Conservation (phyloP, 2,113 vertebrate species). For the Eidolon helvum region DNA sequence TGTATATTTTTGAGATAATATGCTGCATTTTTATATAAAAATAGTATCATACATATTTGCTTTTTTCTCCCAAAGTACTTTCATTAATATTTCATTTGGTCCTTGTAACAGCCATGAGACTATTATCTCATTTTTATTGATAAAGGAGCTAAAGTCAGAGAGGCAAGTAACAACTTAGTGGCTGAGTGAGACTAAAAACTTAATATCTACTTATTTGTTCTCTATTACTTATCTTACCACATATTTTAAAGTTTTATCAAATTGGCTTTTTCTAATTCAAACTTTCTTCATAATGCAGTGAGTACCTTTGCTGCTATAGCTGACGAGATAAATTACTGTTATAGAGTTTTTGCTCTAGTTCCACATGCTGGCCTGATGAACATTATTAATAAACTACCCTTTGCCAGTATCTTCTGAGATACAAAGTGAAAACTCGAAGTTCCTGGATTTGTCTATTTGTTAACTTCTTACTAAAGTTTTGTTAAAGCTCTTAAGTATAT, state of each 20-base stretch:
- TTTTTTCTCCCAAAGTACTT: not conserved
- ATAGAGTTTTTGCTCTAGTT: not conserved
- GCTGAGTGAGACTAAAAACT: not conserved
- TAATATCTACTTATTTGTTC: not conserved
- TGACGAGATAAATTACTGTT: not conserved
- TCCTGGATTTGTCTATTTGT: constrained; percentile 20
- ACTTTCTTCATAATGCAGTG: not conserved
- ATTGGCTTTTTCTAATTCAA: not conserved
- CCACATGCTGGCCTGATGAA: not conserved
- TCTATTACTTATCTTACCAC: not conserved
- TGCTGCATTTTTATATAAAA: not conserved
- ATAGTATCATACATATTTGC: not conserved
- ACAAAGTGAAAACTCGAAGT: not conserved
- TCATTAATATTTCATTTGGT: not conserved
- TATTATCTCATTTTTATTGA: not conserved
- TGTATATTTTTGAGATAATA: constrained; percentile 24
- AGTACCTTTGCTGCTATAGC: not conserved
- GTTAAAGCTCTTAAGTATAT: not conserved
- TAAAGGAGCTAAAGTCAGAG: not conserved
- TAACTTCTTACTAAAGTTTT: not conserved
- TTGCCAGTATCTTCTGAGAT: constrained; percentile 19
- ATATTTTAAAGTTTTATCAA: not conserved
- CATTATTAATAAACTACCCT: not conserved
- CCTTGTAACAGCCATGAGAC: not conserved
- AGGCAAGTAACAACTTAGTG: not conserved